Conservation (phyloP, 1,140 invertebrate species). For the Scaptomyza pallida region DNA sequence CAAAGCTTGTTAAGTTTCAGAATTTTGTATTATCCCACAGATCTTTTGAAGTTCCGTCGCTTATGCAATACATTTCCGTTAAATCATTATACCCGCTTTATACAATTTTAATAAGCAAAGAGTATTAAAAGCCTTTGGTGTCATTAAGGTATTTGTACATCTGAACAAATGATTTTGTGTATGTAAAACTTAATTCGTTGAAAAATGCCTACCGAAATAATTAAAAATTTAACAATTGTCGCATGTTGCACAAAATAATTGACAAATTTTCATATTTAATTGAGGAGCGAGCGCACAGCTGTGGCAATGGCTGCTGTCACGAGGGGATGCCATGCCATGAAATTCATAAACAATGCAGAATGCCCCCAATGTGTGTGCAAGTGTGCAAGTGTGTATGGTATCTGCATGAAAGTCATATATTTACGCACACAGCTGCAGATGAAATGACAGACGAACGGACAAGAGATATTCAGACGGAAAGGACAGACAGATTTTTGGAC, state of each 20-base stretch:
- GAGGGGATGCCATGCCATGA: conserved; percentile 57
- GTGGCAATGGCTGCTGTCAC: conserved; percentile 61
- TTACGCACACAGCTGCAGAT: conserved; percentile 63
- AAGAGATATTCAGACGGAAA: conserved; percentile 1
- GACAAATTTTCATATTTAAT: conserved; percentile 83
- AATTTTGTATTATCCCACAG: no score
- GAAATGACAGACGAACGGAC: conserved; percentile 61
- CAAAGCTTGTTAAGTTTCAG: no score
- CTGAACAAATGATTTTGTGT: background rate
- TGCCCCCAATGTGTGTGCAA: conserved; percentile 31
- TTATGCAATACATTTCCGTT: background rate
- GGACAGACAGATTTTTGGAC: background rate
- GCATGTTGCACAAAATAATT: conserved; percentile 82
- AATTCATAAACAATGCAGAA: conserved; percentile 75
- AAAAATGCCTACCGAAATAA: conserved; percentile 56
- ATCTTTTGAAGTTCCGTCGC: no score
- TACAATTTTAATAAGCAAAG: background rate
- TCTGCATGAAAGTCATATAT: conserved; percentile 50
- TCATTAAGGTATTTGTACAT: conserved; percentile 1
- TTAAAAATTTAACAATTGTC: conserved; percentile 81
- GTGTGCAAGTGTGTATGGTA: conserved; percentile 17
- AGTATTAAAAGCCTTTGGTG: background rate
- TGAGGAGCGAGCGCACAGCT: conserved; percentile 75
- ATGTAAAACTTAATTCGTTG: conserved; percentile 46
- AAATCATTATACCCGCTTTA: background rate